Base-by-base conservation (phyloP, 2,797 vertebrate genomes). In the Psittacula echo region DNA sequence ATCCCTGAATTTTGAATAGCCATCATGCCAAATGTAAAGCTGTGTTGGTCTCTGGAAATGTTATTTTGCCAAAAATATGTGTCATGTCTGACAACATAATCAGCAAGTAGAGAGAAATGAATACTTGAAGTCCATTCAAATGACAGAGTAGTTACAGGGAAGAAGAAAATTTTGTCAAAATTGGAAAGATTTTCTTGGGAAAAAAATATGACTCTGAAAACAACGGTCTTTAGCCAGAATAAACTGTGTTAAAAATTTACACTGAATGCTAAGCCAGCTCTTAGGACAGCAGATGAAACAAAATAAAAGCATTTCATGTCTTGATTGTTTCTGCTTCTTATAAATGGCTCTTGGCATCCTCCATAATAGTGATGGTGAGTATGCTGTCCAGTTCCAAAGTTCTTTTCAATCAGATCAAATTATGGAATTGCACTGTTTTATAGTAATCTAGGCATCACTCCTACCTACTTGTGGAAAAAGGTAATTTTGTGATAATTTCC, bases 281-380 rank as follows among this genome's bases (percentile, higher is more conserved):
- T 37, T 79, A 79, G 67, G 45, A 45, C 50, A 81, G 62, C 47
- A 62, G 39, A 58, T 37, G 10, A 90, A 88, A 72, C 67, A 85
- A 84, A 91, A 74, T 16, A 51, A 64, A 84, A 86, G 6, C 37
- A 68, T 88, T 92, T 90, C 19, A 19, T 44, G 11, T 39, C 50
- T 80, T 91, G 50, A 44, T 94, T 51, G 41, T 92, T 94, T 89
- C 81, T 78, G 26, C 70, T 90, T 80, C 64, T 89, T 78, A 41
- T 62, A 89, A 62, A 81, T 84, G 58, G 11, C 34, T 87, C 41
- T 93, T 56, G 26, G 44, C 7, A 16, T 58, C 37, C n/a, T 72
- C 82, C 51, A 15, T 81, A 41, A 54, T 75, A 89, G 44, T 78
- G 62, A 42, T 58, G 74, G 56, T 87, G 42, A 90, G 47, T 89